These are phyloP conservation scores for Oscheius sp. DNA, from an alignment of 2,888 invertebrate species.

Conservation along the genomic window DNA sequence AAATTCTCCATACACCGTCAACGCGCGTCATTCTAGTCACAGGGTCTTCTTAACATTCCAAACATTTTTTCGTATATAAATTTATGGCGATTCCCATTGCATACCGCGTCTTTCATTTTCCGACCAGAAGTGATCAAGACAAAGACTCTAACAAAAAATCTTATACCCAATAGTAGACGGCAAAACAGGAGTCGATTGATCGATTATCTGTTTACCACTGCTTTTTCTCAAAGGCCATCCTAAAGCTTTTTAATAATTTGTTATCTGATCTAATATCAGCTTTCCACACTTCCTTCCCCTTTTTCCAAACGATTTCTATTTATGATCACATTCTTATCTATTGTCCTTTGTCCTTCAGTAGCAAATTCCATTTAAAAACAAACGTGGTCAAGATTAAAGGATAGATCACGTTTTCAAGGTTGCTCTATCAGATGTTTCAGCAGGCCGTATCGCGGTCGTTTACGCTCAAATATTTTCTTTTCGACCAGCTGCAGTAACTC, in stretches of 20 bases:
- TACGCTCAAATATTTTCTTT: no score
- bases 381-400: background rate
- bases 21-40: background rate
- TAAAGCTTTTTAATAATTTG: conserved; percentile 12
- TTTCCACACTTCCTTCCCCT: conserved; percentile 6
- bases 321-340: background rate
- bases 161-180: no score
- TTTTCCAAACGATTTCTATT: conserved; percentile 15
- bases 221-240: background rate
- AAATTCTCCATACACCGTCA: background rate
- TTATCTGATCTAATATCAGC: conserved; percentile 19
- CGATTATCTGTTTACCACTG: background rate
- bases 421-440: conserved; percentile 23
- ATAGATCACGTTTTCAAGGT: conserved; percentile 9
- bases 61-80: conserved; percentile 7
- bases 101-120: no score
- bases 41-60: conserved; percentile 5
- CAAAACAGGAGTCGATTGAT: background rate
- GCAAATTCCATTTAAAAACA: background rate
- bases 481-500: no score
- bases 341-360: conserved; percentile 13
- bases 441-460: conserved; percentile 27
- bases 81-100: background rate
- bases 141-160: no score
- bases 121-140: no score